Base-by-base conservation (phyloP, 2,888 invertebrate species). In the Panopea generosa region DNA sequence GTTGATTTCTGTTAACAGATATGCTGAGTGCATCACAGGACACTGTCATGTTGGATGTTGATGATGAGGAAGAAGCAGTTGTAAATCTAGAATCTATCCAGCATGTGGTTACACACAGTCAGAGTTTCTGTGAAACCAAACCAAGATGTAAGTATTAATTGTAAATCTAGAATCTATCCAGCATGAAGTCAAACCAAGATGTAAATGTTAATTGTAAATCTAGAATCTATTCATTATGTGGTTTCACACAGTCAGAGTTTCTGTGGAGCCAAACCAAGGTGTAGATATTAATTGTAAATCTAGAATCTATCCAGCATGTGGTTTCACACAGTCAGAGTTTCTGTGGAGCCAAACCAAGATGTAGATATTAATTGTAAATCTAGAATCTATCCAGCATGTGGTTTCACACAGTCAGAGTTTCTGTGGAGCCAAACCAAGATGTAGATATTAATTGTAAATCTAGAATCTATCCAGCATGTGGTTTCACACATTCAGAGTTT, bases 231-330 rank as follows among this genome's bases (percentile, higher is more conserved):
- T 18, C 80, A 87, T 27, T 79, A 84, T 61, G 89, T 90, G 4
- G 86, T 91, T 18, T 87, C 90, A 2, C 85, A 80, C 62, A 90
- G 91, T 77, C 90, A 91, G 82, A 90, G 89, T 60, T 91, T 91
- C 76, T 83, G 77, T 67, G 76, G n/a, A n/a, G n/a, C n/a, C n/a
- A n/a, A n/a, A n/a, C n/a, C n/a, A n/a, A n/a, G n/a, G n/a, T n/a
- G n/a, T n/a, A n/a, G n/a, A n/a, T n/a, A n/a, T n/a, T n/a, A n/a
- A 66, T 91, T 22, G 81, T 91, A n/a, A 84, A 85, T 62, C 67
- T 87, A 26, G 83, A 81, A 27, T 90, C 90, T 20, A 89, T 91
- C 20, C 80, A 87, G 29, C 80, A 84, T 61, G 89, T 90, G 4
- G 86, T 91, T 18, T 87, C 90, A 2, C 85, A 80, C 62, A 90